These are phyloP conservation scores for Bagarius yarrelli DNA, from an alignment of 2,113 vertebrate genomes.

Conservation along the genomic window DNA sequence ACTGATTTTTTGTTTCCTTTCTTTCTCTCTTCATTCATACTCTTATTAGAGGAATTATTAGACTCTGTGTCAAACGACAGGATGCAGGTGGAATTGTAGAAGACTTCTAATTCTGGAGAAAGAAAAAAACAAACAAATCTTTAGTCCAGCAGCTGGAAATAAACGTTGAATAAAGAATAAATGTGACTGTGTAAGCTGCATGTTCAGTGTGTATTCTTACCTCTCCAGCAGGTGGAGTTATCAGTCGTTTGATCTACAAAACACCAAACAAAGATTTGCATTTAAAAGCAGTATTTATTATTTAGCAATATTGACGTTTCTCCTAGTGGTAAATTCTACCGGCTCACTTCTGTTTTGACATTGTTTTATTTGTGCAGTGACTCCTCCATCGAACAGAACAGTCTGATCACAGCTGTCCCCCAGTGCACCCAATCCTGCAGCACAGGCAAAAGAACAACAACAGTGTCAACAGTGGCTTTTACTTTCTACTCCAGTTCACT, in stretches of 20 bases:
- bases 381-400: neutral
- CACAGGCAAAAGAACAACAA: too few relatives aligned
- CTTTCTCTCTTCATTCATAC: neutral
- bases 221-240: accelerated
- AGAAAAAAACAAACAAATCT: neutral
- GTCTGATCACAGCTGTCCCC: neutral
- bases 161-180: neutral
- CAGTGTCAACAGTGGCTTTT: too few relatives aligned
- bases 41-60: neutral
- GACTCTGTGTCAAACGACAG: neutral
- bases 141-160: neutral
- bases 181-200: neutral
- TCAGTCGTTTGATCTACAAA: neutral
- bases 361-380: conserved; percentile 20
- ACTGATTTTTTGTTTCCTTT: too few relatives aligned
- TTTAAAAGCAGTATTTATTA: neutral
- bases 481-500: too few relatives aligned
- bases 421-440: neutral
- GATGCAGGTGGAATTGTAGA: neutral
- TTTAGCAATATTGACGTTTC: too few relatives aligned
- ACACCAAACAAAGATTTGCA: neutral
- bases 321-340: too few relatives aligned
- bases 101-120: neutral
- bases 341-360: too few relatives aligned
- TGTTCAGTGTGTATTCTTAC: neutral